phyloP scores from a whole-genome alignment of 1,140 invertebrate species.

The Megalopta genalis region DNA sequence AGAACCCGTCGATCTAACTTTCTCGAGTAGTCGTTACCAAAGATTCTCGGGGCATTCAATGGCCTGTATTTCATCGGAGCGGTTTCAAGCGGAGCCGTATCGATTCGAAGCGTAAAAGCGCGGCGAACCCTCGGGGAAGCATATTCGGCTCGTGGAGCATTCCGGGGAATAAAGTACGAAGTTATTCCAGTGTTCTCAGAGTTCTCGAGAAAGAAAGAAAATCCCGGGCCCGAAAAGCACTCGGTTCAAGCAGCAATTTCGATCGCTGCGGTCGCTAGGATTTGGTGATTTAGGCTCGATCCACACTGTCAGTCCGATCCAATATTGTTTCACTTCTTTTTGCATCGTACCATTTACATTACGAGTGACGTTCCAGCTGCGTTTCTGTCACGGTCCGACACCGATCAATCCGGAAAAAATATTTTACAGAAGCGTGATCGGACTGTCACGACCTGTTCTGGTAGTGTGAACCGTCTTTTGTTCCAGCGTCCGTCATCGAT shows the following conservation, averaged over 20 bases:
- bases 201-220: neutral
- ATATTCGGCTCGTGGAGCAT: slow-evolving; percentile 24
- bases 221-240: neutral
- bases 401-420: too few relatives aligned
- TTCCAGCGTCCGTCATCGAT: too few relatives aligned
- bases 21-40: neutral
- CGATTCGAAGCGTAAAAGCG: slow-evolving; percentile 10
- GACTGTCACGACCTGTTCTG: too few relatives aligned
- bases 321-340: too few relatives aligned
- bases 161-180: slow-evolving; percentile 23
- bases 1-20: neutral
- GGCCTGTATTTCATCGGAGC: slow-evolving; percentile 1
- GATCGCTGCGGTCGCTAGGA: neutral
- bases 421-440: too few relatives aligned
- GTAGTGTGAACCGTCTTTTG: too few relatives aligned
- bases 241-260: neutral
- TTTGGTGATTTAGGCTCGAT: too few relatives aligned
- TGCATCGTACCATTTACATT: too few relatives aligned
- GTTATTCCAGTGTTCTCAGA: slow-evolving; percentile 7
- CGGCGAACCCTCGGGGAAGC: slow-evolving; percentile 13
- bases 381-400: too few relatives aligned
- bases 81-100: slow-evolving; percentile 15
- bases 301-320: too few relatives aligned
- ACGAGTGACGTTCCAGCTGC: too few relatives aligned
- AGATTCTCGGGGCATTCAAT: slow-evolving; percentile 9